A percentile compares a stretch with the other conserved stretches of the same genome.
Conservation (phyloP, 2,113 vertebrate species). For the Phasianus colchicus region DNA sequence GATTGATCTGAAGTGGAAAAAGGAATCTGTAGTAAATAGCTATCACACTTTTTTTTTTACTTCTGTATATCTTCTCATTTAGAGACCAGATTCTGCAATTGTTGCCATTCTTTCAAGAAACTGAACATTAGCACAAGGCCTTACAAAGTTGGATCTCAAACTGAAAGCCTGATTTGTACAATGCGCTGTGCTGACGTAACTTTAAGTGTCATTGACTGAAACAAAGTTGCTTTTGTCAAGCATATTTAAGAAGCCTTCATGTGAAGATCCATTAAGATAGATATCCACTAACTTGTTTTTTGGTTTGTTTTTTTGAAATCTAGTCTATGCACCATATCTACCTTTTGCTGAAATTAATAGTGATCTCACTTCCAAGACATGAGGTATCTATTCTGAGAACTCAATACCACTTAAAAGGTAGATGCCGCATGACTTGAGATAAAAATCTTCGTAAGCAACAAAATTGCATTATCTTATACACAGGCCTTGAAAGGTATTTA, state of each 20-base stretch:
- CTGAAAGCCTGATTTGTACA: not conserved
- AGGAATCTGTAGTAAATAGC: not conserved
- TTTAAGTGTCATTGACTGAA: not conserved
- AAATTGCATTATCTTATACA: not conserved
- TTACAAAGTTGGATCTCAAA: not conserved
- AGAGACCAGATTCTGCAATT: not conserved
- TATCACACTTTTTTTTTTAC: not conserved
- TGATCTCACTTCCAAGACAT: not conserved
- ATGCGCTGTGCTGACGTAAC: not conserved
- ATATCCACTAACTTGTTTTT: not conserved
- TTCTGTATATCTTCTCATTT: not conserved
- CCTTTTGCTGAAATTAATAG: not conserved
- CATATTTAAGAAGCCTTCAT: not conserved
- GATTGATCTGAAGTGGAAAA: not conserved
- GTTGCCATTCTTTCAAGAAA: not conserved
- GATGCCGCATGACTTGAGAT: not conserved
- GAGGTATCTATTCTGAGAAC: not conserved
- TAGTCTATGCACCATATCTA: not conserved
- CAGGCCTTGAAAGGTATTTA: not conserved
- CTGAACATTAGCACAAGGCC: not conserved
- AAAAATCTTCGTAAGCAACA: not conserved
- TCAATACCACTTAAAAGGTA: not conserved
- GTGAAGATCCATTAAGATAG: not conserved
- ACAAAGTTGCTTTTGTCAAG: not conserved
- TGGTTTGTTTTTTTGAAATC: too few species aligned